phyloP scores from a whole-genome alignment of 2,888 invertebrate species.

The Julus scanicus region DNA sequence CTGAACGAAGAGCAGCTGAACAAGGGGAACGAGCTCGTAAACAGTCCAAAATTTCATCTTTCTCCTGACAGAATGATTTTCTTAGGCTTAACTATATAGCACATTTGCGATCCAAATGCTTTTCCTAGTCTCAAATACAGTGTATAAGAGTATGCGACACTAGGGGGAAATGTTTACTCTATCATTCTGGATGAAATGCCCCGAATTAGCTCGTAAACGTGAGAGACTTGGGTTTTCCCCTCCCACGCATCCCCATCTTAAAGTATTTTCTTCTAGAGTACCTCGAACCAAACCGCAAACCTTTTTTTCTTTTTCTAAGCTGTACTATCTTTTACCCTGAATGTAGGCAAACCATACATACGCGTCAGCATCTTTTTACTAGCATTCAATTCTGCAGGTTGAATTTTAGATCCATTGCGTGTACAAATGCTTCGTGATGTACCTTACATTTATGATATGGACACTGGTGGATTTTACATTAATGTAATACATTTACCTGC shows the following conservation, averaged over 20 bases:
- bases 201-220: not conserved
- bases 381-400: not conserved
- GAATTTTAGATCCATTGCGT: not conserved
- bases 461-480: not conserved
- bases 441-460: not conserved
- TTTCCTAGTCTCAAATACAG: not conserved
- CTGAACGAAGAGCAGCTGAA: not conserved
- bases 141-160: not conserved
- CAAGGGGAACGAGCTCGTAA: not conserved
- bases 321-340: not conserved
- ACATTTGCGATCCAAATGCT: not conserved
- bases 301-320: not conserved
- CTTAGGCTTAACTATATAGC: not conserved
- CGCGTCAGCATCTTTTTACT: not conserved
- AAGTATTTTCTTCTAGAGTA: not conserved
- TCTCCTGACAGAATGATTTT: not conserved
- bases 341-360: not conserved
- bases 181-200: not conserved
- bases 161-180: not conserved
- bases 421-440: not conserved
- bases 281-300: not conserved
- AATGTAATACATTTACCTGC: constrained; percentile 41
- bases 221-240: not conserved
- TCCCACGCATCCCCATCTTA: not conserved
- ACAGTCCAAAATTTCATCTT: not conserved